These are phyloP conservation scores for Pandemis heparana DNA, from an alignment of 2,888 invertebrate genomes.

Conservation along the genomic window DNA sequence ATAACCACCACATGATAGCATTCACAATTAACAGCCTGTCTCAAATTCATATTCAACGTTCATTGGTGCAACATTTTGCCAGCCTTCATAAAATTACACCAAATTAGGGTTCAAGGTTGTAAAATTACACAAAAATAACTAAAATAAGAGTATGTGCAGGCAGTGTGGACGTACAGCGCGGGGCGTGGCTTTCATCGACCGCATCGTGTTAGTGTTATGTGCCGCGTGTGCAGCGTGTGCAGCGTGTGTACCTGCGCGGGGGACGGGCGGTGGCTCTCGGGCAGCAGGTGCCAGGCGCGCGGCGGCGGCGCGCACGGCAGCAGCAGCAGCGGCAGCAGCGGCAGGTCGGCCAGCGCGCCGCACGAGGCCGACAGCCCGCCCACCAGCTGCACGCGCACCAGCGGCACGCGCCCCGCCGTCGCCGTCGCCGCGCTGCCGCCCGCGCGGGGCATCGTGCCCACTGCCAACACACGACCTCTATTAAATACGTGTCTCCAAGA, in stretches of 20 bases:
- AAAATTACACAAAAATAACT: too few relatives aligned
- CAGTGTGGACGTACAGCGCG: too few relatives aligned
- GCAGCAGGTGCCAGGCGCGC: conserved; percentile 59
- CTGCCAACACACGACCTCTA: conserved; percentile 31
- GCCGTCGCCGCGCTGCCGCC: conserved; percentile 24
- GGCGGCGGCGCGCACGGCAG: conserved; percentile 54
- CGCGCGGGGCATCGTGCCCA: conserved; percentile 48
- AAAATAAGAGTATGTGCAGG: too few relatives aligned
- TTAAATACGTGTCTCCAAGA: too few relatives aligned
- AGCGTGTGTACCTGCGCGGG: conserved; percentile 49
- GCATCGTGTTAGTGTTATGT: too few relatives aligned
- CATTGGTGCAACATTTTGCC: too few relatives aligned
- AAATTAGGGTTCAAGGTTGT: too few relatives aligned
- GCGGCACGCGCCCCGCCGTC: conserved; percentile 54
- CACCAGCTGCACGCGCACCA: conserved; percentile 83
- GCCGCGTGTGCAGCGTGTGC: conserved; percentile 36
- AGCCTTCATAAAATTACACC: too few relatives aligned
- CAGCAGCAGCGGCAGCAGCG: conserved; percentile 50
- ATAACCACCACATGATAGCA: neutral
- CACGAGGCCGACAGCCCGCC: conserved; percentile 87
- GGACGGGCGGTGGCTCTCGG: conserved; percentile 45
- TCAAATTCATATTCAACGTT: neutral
- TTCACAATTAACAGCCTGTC: neutral
- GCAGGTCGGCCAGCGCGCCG: conserved; percentile 54
- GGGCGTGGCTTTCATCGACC: too few relatives aligned